Percentiles rank a stretch among this genome's conserved stretches.
Evolutionary conservation across 2,797 vertebrate genomes (phyloP).

Genomic region (Peromyscus eremicus): DNA sequence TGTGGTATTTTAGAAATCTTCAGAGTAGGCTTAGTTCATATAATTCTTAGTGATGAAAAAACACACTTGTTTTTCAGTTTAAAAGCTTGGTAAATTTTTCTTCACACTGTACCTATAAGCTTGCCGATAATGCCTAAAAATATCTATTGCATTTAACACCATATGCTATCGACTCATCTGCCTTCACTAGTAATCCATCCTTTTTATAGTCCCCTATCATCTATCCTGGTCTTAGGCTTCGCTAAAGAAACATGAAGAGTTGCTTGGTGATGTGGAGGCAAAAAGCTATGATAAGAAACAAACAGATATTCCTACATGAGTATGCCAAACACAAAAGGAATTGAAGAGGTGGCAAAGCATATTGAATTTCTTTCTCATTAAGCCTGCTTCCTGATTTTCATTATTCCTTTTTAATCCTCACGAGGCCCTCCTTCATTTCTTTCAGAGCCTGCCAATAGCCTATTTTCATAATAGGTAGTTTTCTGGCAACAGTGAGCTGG

Average conservation of each 20-base stretch:
- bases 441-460: conserved; percentile 41
- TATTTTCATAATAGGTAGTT: conserved; percentile 57
- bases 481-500: conserved; percentile 29
- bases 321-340: conserved; percentile 23
- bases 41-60: conserved; percentile 11
- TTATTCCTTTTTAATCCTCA: conserved; percentile 56
- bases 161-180: background rate
- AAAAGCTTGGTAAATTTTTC: background rate
- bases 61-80: conserved; percentile 17
- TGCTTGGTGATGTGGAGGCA: background rate
- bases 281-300: background rate
- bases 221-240: background rate
- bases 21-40: conserved; percentile 7
- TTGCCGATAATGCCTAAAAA: background rate
- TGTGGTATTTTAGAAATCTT: conserved; percentile 50
- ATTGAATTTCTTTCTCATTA: conserved; percentile 72
- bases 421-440: conserved; percentile 19
- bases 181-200: background rate
- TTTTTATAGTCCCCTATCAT: conserved; percentile 31
- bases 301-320: background rate
- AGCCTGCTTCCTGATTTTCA: conserved; percentile 54
- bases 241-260: background rate
- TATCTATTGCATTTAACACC: background rate
- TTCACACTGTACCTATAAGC: background rate
- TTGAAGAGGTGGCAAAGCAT: background rate